phyloP scores from a whole-genome alignment of 2,797 vertebrate species.

The Bradypodion ventrale region DNA sequence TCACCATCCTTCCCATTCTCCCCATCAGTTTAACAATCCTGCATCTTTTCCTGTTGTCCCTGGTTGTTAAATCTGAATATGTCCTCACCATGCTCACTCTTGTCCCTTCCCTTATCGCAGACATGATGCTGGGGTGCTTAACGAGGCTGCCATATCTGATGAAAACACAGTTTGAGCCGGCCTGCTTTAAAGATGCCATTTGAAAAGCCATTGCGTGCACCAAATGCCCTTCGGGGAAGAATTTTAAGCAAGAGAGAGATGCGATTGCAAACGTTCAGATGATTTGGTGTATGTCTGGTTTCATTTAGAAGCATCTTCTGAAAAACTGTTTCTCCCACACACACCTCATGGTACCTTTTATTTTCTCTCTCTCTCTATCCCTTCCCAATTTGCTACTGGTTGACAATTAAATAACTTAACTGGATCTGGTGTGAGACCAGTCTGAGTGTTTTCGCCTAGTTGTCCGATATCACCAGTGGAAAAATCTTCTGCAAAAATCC shows the following conservation, averaged over 20 bases:
- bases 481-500: no score
- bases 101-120: constrained; percentile 28
- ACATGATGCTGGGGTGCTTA: constrained; percentile 22
- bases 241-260: constrained; percentile 74
- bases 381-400: background rate
- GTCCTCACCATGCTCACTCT: fast-evolving
- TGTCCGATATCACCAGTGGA: no score
- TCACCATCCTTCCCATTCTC: no score
- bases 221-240: constrained; percentile 67
- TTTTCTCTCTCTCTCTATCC: no score
- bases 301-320: constrained; percentile 53
- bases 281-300: constrained; percentile 59
- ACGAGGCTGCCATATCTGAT: constrained; percentile 53
- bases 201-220: constrained; percentile 68
- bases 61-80: fast-evolving
- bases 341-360: constrained; percentile 6
- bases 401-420: background rate
- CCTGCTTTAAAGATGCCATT: constrained; percentile 72
- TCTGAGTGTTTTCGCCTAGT: background rate
- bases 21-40: background rate
- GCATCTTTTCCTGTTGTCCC: background rate
- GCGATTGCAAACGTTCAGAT: constrained; percentile 71
- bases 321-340: constrained; percentile 45
- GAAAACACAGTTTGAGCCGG: constrained; percentile 55
- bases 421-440: background rate